Conservation (phyloP, 1,140 invertebrate genomes). For the Dufourea novaeangliae region DNA sequence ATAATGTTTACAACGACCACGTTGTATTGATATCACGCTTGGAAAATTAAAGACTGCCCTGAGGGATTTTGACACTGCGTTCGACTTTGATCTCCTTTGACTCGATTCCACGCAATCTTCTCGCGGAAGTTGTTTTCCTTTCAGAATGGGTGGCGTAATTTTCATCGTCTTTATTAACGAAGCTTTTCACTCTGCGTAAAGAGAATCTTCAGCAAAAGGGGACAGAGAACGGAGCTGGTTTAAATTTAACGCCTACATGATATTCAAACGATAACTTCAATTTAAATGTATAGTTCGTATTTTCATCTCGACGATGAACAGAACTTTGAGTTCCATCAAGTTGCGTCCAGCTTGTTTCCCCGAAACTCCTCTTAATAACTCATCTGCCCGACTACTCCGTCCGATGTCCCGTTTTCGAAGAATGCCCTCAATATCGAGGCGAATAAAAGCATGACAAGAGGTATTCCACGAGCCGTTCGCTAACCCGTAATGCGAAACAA, state of each 20-base stretch:
- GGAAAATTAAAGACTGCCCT: slow-evolving; percentile 2
- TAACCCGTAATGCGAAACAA: slow-evolving; percentile 34
- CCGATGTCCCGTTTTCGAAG: neutral
- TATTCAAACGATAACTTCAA: slow-evolving; percentile 39
- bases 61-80: slow-evolving; percentile 15
- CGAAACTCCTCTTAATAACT: too few relatives aligned
- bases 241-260: slow-evolving; percentile 34
- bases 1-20: neutral
- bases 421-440: neutral
- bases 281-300: slow-evolving; percentile 32
- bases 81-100: neutral
- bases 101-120: slow-evolving; percentile 18
- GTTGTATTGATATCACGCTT: neutral
- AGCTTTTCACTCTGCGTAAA: slow-evolving; percentile 16
- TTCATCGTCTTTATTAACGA: slow-evolving; percentile 40
- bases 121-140: slow-evolving; percentile 5
- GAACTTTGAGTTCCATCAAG: slow-evolving; percentile 24
- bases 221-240: slow-evolving; percentile 1
- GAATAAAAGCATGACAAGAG: neutral
- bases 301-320: neutral
- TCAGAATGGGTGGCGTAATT: slow-evolving; percentile 14
- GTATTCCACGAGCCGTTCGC: slow-evolving; percentile 16
- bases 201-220: slow-evolving; percentile 18
- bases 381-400: too few relatives aligned
- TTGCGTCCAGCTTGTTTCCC: neutral